Evolutionary conservation across 1,140 invertebrate species (phyloP), one percentile per base, ranked within the genome.

Genomic region (Drosophila tristis): DNA sequence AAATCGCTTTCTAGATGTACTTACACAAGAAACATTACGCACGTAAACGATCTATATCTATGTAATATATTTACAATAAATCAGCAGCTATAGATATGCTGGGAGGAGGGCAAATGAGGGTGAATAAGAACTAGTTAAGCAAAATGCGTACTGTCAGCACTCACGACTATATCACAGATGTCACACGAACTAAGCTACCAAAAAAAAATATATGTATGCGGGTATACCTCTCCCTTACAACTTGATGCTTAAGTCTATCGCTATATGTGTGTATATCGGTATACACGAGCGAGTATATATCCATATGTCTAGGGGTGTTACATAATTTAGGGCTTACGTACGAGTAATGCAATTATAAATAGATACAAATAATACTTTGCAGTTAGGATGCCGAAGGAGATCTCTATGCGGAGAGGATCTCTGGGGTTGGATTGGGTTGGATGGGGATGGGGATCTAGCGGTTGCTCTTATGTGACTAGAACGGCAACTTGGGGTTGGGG

Each of bases 391-490:
- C 61, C 73, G 50, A 65, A 39, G 11, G 13, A 39, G 35, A 13
- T 45, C 44, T 35, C 15, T 4, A 5, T 50, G 53, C 20, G 8
- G 26, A 16, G 48, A 16, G 25, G 2, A 11, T 29, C 20, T 48
- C 11, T 23, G 4, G 20, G 45, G 8, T 23, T 2, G 20, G 45
- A 4, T 0, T 63, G 56, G 16, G 15, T 0, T 29, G 13, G 39
- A 15, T 15, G 16, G 6, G n/a, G n/a, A 26, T 6, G 8, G 11
- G n/a, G n/a, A 35, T 35, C 31, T 35, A 11, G 64, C 70, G 29
- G 66, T 70, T 84, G 84, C 76, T 66, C 80, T 60, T 75, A 50
- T 79, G 61, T 84, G 82, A 86, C 82, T 86, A 86, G 82, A 86
- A 86, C 78, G 78, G 84, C 82, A 87, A 86, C 79, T 61, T 59